phyloP scores from a whole-genome alignment of 2,797 vertebrate species.

The Aplochiton taeniatus region DNA sequence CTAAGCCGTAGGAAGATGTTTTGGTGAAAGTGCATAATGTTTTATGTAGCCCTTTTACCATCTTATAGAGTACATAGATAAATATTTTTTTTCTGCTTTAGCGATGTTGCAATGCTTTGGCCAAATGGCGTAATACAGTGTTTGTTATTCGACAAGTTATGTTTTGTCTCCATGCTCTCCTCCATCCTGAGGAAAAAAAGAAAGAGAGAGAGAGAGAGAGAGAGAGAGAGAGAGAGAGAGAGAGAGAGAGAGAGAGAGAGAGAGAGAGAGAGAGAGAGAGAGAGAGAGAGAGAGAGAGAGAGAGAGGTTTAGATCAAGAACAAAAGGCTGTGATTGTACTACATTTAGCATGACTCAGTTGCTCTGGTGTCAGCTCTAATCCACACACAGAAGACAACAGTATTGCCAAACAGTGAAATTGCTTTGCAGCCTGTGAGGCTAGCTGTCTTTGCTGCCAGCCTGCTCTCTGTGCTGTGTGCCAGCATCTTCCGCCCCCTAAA shows the following conservation, averaged over 20 bases:
- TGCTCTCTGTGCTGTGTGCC: constrained; percentile 69
- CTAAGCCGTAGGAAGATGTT: background rate
- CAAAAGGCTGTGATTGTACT: constrained; percentile 73
- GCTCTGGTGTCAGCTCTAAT: constrained; percentile 77
- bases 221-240: constrained; percentile 38
- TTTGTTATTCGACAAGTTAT: constrained; percentile 54
- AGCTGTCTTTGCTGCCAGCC: constrained; percentile 69
- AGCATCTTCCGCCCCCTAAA: constrained; percentile 38
- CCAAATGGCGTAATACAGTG: constrained; percentile 57
- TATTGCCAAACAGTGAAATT: constrained; percentile 79
- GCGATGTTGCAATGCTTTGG: constrained; percentile 52
- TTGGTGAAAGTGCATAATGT: background rate
- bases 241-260: too few species aligned
- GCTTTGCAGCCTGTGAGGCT: constrained; percentile 72
- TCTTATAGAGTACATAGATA: constrained; percentile 25
- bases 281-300: constrained; percentile 27
- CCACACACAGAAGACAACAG: constrained; percentile 72
- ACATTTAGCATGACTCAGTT: constrained; percentile 77
- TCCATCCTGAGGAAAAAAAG: constrained; percentile 16
- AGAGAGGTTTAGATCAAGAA: constrained; percentile 68
- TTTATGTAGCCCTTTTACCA: too few species aligned
- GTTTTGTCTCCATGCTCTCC: constrained; percentile 45
- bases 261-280: too few species aligned
- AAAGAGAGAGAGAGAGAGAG: too few species aligned
- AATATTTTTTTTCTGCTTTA: constrained; percentile 52